Evolutionary conservation across 2,888 invertebrate species (phyloP), one percentile per base, ranked within the genome.

Genomic region (Myopa tessellatipennis): DNA sequence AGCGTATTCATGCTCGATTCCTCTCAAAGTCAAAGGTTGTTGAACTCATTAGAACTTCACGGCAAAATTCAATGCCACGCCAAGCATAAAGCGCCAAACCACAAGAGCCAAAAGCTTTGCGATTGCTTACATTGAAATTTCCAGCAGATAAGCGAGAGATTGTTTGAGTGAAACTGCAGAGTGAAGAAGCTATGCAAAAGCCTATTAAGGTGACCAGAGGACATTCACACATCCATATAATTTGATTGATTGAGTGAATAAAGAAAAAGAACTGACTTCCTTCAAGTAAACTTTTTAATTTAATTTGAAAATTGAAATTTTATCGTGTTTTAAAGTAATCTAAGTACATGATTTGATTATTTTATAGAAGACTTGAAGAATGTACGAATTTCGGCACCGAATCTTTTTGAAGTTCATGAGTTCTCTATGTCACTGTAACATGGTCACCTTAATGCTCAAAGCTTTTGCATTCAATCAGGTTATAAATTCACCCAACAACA

Each of bases 61-160:
- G 82, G 85, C 82, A 84, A 82, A 83, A 83, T 85, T 87, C 87
- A 87, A 86, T 87, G 87, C 87, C 87, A 87, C 84, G 82, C 81
- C 82, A 83, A 82, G 74, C 77, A 50, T 26, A 52, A 65, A 45
- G 16, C 14, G 45, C n/a, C 50, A 36, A 58, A 60, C 4, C 7
- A 40, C 60, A 38, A 73, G 73, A 73, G 73, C 40, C 26, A 50
- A 50, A 55, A 14, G 18, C n/a, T 65, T 26, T 60, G 18, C 10
- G 40, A 5, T 14, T 36, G 55, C 55, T 26, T 72, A 7, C 26
- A 71, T 8, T 58, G 12, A 50, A 50, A 18, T 52, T 70, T 70
- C 10, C 4, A 50, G 52, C 26, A 26, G 6, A 10, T 16, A 5
- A 18, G 61, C 61, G 10, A 55, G 4, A 12, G 55, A 55, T 10